Conservation (phyloP, 2,113 vertebrate species). For the Monarcha castaneiventris region DNA sequence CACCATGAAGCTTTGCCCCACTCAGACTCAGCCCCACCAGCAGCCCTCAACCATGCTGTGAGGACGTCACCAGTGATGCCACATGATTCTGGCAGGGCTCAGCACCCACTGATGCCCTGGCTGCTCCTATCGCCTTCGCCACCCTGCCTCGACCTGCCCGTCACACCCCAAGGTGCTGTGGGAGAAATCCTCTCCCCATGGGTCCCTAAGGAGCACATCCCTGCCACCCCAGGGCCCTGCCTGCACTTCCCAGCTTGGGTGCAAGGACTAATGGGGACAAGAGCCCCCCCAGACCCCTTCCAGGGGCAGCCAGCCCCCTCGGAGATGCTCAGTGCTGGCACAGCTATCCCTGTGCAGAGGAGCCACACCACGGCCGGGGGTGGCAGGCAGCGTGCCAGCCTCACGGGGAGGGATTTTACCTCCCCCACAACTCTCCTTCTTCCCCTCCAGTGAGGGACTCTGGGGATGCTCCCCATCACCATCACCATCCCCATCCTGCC, state of each 20-base stretch:
- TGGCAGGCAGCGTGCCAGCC: background rate
- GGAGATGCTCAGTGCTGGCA: background rate
- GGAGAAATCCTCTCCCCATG: background rate
- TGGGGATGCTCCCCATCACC: accelerated
- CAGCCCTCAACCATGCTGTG: accelerated
- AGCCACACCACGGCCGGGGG: background rate
- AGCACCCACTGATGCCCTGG: background rate
- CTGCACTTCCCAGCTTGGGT: background rate
- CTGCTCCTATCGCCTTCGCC: background rate
- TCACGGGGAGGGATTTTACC: background rate
- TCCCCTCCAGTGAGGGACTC: background rate
- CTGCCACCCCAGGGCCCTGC: background rate
- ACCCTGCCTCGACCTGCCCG: background rate
- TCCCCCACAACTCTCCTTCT: background rate
- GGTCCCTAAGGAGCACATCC: background rate
- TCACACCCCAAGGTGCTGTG: background rate
- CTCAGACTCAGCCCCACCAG: background rate
- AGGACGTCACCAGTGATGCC: background rate
- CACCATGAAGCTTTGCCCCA: accelerated
- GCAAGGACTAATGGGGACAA: background rate
- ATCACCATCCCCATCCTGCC: background rate
- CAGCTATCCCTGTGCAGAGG: background rate
- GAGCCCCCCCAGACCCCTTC: background rate
- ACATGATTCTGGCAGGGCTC: background rate
- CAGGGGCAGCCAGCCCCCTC: accelerated